Conservation (phyloP, 2,113 vertebrate species). For the Apteryx mantelli region DNA sequence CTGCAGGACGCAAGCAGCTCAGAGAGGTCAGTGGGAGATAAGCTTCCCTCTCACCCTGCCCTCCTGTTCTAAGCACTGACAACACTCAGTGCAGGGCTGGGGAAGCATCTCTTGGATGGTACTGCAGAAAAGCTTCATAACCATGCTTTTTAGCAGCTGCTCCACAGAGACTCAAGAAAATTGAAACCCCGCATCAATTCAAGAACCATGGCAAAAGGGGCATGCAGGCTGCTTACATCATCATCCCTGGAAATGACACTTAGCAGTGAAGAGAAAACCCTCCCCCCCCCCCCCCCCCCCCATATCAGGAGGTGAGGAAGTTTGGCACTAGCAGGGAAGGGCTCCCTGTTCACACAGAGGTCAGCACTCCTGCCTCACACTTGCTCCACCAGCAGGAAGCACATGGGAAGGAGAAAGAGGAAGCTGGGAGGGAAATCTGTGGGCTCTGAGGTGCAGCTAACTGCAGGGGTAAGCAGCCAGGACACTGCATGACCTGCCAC, state of each 20-base stretch:
- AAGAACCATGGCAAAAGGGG: neutral
- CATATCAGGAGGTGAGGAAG: neutral
- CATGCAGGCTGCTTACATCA: neutral
- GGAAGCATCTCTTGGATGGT: neutral
- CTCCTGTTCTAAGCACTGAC: neutral
- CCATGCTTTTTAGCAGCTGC: neutral
- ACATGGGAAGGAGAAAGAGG: neutral
- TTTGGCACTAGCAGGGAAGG: neutral
- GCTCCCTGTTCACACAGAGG: neutral
- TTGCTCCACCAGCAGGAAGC: neutral
- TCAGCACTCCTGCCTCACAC: neutral
- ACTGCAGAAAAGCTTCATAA: neutral
- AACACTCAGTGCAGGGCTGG: neutral
- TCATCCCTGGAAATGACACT: neutral
- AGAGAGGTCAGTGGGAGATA: accelerated
- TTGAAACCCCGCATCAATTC: neutral
- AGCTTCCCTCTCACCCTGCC: accelerated
- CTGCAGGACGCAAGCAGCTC: neutral
- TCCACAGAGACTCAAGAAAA: neutral
- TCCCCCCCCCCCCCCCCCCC: no score
- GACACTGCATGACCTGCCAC: neutral
- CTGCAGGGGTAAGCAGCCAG: neutral
- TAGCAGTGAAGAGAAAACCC: neutral
- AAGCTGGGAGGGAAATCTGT: neutral
- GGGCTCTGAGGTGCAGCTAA: neutral